Conservation (phyloP, 2,888 invertebrate species). For the Carabus problematicus region DNA sequence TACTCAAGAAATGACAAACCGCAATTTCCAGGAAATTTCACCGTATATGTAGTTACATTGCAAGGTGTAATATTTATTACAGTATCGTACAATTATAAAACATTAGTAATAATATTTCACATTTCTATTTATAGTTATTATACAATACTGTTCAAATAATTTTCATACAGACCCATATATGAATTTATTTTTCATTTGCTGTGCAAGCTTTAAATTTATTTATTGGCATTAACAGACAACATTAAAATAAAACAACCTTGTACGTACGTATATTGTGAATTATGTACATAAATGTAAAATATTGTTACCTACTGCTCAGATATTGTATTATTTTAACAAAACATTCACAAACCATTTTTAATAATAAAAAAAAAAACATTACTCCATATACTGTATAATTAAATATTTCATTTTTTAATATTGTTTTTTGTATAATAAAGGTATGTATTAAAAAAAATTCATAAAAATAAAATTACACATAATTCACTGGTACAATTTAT, state of each 20-base stretch:
- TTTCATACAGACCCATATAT: constrained; percentile 11
- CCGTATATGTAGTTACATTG: constrained; percentile 1
- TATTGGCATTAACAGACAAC: not conserved
- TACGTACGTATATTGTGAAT: not conserved
- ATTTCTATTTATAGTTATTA: not conserved
- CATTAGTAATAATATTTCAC: constrained; percentile 12
- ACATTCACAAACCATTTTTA: too few species aligned
- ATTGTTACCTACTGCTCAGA: too few species aligned
- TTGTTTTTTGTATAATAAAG: too few species aligned
- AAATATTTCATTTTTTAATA: too few species aligned
- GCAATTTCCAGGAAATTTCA: constrained; percentile 26
- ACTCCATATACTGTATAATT: too few species aligned
- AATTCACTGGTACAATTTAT: too few species aligned
- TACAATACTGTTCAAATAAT: not conserved
- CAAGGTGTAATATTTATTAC: constrained; percentile 22
- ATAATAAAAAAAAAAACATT: too few species aligned
- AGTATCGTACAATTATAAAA: not conserved
- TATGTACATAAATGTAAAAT: too few species aligned
- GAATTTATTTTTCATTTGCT: not conserved
- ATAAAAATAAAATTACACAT: too few species aligned
- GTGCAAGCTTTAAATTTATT: constrained; percentile 1
- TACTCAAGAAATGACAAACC: constrained; percentile 35
- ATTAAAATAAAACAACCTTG: constrained; percentile 11
- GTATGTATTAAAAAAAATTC: too few species aligned
- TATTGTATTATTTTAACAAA: too few species aligned